Conservation (phyloP, 2,888 invertebrate genomes). For the Oligia strigilis region DNA sequence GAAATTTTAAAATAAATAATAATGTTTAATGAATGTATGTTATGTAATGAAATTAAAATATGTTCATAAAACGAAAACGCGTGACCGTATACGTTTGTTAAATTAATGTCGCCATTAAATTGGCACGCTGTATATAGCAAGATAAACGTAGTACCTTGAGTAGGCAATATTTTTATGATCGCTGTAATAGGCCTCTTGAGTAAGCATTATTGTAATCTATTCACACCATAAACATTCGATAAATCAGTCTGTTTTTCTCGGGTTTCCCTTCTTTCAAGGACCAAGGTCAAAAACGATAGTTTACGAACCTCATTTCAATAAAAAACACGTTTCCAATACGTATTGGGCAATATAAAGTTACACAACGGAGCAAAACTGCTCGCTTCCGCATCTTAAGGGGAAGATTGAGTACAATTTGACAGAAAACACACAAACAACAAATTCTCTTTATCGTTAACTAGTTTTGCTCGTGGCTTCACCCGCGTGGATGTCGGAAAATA, state of each 20-base stretch:
- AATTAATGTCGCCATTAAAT: neutral
- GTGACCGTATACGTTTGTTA: neutral
- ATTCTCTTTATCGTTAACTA: constrained; percentile 28
- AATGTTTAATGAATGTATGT: neutral
- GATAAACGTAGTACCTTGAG: neutral
- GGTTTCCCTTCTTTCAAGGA: neutral
- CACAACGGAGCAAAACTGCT: constrained; percentile 7
- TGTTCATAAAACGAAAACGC: neutral
- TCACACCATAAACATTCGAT: neutral
- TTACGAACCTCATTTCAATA: neutral
- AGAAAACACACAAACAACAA: constrained; percentile 40
- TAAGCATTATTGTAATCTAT: neutral
- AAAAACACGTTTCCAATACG: neutral
- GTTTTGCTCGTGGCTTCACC: neutral
- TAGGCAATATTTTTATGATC: neutral
- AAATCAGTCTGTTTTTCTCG: neutral
- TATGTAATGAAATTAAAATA: too few relatives aligned
- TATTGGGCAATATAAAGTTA: constrained; percentile 1
- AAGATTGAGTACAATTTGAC: constrained; percentile 15
- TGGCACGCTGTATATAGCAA: neutral
- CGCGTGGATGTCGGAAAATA: neutral
- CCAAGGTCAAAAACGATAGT: constrained; percentile 8
- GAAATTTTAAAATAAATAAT: neutral
- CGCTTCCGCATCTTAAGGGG: constrained; percentile 4
- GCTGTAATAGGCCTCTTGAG: neutral